phyloP scores from a whole-genome alignment of 2,888 invertebrate genomes.

The Aphodius sticticus region DNA sequence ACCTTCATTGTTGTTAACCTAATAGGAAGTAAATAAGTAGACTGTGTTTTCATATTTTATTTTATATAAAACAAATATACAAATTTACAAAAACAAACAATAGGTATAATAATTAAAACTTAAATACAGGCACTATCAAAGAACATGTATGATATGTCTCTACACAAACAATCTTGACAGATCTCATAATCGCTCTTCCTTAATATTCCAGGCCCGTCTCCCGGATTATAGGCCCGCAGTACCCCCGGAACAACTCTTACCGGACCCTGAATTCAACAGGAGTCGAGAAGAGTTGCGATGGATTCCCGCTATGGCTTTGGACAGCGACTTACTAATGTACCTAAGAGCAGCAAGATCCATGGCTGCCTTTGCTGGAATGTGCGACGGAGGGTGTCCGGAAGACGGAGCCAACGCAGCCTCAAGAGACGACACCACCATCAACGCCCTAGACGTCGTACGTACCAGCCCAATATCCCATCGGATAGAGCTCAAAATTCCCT shows the following conservation, averaged over 20 bases:
- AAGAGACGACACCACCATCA: constrained; percentile 96
- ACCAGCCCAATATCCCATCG: neutral
- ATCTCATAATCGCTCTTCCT: neutral
- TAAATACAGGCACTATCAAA: no score
- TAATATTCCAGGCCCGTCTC: constrained; percentile 53
- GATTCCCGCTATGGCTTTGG: constrained; percentile 92
- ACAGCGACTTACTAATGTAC: constrained; percentile 97
- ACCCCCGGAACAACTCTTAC: constrained; percentile 63
- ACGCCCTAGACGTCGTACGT: constrained; percentile 90
- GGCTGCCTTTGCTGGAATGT: constrained; percentile 98
- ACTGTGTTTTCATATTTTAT: no score
- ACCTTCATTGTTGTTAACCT: no score
- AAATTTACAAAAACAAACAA: no score
- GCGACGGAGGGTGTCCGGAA: constrained; percentile 96
- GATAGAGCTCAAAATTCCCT: neutral
- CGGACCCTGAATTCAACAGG: constrained; percentile 66
- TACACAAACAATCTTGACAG: neutral
- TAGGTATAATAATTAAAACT: no score
- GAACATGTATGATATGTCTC: no score
- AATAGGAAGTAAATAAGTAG: no score
- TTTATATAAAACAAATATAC: no score
- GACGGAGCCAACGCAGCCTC: constrained; percentile 97
- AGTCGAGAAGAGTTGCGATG: constrained; percentile 88
- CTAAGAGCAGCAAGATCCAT: constrained; percentile 95
- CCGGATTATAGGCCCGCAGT: constrained; percentile 62